These are phyloP conservation scores for Piaya cayana DNA, from an alignment of 2,113 vertebrate species.

Conservation along the genomic window DNA sequence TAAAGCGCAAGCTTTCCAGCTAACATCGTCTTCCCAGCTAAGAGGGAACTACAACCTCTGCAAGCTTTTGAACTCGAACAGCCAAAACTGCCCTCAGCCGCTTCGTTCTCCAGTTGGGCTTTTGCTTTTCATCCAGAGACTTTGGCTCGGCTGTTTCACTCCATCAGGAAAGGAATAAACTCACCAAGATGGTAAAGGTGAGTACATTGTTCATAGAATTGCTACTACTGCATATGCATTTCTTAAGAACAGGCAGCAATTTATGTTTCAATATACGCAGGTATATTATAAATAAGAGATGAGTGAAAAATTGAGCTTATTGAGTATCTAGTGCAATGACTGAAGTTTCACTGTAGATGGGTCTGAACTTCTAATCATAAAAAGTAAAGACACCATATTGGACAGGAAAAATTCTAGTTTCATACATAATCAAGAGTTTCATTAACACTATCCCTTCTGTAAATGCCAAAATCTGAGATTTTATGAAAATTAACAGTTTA, in stretches of 20 bases:
- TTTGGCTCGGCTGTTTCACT: neutral
- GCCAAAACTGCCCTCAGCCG: neutral
- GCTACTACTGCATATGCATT: neutral
- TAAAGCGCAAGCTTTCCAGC: constrained; percentile 48
- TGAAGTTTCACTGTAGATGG: neutral
- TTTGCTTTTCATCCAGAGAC: neutral
- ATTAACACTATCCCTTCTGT: neutral
- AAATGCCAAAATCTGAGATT: neutral
- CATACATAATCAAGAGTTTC: neutral
- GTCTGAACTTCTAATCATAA: neutral
- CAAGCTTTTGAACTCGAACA: neutral
- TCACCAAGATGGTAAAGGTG: constrained; percentile 64
- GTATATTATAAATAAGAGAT: neutral
- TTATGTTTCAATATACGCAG: neutral
- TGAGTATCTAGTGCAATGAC: neutral
- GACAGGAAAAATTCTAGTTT: neutral
- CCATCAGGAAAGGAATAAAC: neutral
- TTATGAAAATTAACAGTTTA: neutral
- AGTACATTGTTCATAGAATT: neutral
- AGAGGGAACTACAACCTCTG: constrained; percentile 15
- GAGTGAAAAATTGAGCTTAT: neutral
- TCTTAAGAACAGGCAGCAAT: neutral
- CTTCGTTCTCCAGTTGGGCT: neutral
- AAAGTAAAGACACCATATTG: neutral
- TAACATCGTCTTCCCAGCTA: constrained; percentile 46